phyloP scores from a whole-genome alignment of 2,888 invertebrate genomes.

The Heliconius charithonia region DNA sequence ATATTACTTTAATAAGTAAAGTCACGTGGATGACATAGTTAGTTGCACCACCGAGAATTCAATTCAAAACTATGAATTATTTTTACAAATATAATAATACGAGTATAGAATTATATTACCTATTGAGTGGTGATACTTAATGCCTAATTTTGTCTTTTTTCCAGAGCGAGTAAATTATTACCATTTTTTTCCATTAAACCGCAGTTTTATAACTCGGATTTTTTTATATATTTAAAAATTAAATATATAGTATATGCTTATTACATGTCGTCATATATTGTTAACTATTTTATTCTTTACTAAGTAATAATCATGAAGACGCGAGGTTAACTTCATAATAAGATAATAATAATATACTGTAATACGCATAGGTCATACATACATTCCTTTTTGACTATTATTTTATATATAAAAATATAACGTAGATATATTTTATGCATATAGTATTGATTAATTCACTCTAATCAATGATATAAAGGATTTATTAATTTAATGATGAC shows the following conservation, averaged over 20 bases:
- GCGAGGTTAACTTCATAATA: conserved; percentile 14
- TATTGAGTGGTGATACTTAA: too few species aligned
- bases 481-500: not conserved
- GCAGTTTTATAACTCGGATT: too few species aligned
- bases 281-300: not conserved
- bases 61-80: conserved; percentile 33
- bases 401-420: not conserved
- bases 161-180: too few species aligned
- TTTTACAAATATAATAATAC: conserved; percentile 7
- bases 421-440: not conserved
- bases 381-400: not conserved
- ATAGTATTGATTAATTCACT: not conserved
- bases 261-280: not conserved
- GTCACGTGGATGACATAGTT: conserved; percentile 1
- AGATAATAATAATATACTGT: not conserved
- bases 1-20: not conserved
- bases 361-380: not conserved
- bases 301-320: not conserved
- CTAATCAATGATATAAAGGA: not conserved
- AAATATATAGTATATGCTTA: not conserved
- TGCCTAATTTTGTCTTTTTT: too few species aligned
- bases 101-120: not conserved
- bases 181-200: too few species aligned
- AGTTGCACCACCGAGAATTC: conserved; percentile 35
- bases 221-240: too few species aligned